Conservation (phyloP, 2,797 vertebrate species). For the Anas capensis region DNA sequence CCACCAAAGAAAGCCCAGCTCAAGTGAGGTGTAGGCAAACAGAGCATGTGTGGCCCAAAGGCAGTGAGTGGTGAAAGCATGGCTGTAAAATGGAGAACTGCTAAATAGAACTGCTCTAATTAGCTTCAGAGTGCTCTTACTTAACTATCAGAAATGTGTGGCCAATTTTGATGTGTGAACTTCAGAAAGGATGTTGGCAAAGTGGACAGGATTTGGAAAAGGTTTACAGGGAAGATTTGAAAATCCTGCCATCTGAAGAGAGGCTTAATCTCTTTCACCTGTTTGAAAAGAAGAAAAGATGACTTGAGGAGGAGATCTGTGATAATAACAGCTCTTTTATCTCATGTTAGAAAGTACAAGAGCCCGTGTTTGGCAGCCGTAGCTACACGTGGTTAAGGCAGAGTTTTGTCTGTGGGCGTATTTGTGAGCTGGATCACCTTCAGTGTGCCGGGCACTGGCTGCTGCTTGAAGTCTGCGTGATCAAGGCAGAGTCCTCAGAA, state of each 20-base stretch:
- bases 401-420: neutral
- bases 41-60: neutral
- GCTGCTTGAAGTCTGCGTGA: neutral
- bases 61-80: neutral
- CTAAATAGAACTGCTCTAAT: neutral
- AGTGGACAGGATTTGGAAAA: neutral
- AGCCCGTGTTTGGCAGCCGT: accelerated
- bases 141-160: neutral
- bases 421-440: neutral
- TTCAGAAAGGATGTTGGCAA: constrained; percentile 9
- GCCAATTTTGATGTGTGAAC: neutral
- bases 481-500: neutral
- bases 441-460: neutral
- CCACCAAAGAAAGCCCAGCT: neutral
- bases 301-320: neutral
- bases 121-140: neutral
- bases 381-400: neutral
- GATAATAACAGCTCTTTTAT: neutral
- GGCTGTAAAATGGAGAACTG: neutral
- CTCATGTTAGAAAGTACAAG: neutral
- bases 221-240: neutral
- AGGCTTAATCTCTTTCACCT: neutral
- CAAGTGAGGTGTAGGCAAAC: neutral
- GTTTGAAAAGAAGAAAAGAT: neutral
- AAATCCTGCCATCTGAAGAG: neutral